These are phyloP conservation scores for Sparus aurata DNA, from an alignment of 2,797 vertebrate genomes.

Conservation along the genomic window DNA sequence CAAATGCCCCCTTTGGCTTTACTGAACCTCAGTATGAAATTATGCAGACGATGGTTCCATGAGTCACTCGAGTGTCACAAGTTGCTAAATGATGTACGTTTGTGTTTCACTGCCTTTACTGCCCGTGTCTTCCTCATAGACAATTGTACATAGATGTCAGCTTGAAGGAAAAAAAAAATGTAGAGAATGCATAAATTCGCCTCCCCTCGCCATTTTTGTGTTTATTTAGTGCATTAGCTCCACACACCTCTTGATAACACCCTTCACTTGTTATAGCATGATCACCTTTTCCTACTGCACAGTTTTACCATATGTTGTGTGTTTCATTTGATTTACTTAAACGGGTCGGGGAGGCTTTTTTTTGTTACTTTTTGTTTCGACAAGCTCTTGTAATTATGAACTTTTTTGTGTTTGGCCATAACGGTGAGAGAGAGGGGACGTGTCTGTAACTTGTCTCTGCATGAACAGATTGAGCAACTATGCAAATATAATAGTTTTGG, in stretches of 20 bases:
- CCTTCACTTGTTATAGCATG: slow-evolving; percentile 46
- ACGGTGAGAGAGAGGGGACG: slow-evolving; percentile 53
- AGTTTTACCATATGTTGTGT: slow-evolving; percentile 61
- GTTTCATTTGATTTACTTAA: slow-evolving; percentile 65
- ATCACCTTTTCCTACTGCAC: slow-evolving; percentile 57
- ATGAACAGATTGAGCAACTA: slow-evolving; percentile 42
- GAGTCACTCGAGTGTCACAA: slow-evolving; percentile 23
- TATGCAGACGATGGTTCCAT: slow-evolving; percentile 33
- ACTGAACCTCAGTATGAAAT: slow-evolving; percentile 45
- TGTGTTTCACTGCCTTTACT: slow-evolving; percentile 37
- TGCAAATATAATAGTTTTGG: slow-evolving; percentile 22
- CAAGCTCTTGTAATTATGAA: slow-evolving; percentile 65
- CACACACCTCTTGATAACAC: slow-evolving; percentile 33
- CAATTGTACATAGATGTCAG: slow-evolving; percentile 58
- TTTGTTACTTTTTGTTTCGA: slow-evolving; percentile 42
- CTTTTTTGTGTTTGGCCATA: slow-evolving; percentile 67
- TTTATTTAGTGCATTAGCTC: slow-evolving; percentile 32
- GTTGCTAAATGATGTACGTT: slow-evolving; percentile 18
- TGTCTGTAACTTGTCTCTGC: slow-evolving; percentile 56
- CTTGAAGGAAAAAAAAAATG: slow-evolving; percentile 43
- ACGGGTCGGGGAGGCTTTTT: slow-evolving; percentile 41
- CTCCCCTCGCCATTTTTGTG: neutral
- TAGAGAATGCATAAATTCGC: slow-evolving; percentile 19
- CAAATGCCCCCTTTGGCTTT: slow-evolving; percentile 25
- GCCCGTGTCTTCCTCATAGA: slow-evolving; percentile 38